Conservation (phyloP, 2,797 vertebrate species). For the Nyctalus aviator region DNA sequence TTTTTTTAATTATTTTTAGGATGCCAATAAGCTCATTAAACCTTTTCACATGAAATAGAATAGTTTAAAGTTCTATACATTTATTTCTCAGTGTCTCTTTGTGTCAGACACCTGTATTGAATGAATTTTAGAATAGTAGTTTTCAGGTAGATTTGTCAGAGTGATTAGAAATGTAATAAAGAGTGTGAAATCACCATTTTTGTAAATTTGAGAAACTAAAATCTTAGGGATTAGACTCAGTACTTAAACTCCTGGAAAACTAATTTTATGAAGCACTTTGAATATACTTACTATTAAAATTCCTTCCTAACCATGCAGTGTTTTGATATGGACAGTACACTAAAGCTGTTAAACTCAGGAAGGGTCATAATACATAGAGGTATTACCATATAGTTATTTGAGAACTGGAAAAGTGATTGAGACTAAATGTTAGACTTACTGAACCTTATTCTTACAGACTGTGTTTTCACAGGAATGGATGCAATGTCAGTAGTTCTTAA, state of each 20-base stretch:
- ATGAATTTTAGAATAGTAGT: conserved; percentile 58
- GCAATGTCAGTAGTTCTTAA: conserved; percentile 6
- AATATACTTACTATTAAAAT: not conserved
- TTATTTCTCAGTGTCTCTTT: conserved; percentile 46
- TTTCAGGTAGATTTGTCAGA: conserved; percentile 39
- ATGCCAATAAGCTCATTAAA: not conserved
- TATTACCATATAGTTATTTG: not conserved
- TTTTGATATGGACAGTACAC: not conserved
- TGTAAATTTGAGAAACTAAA: conserved; percentile 6
- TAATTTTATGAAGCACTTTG: conserved; percentile 45
- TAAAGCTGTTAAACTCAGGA: not conserved
- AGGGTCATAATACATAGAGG: not conserved
- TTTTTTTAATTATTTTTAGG: not conserved
- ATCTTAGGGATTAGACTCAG: not conserved
- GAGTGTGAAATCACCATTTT: conserved; percentile 23
- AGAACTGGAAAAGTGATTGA: conserved; percentile 27
- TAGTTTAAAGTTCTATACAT: not conserved
- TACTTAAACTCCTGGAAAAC: conserved; percentile 24
- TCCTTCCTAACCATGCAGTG: not conserved
- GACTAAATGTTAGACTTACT: conserved; percentile 27
- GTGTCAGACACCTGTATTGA: not conserved
- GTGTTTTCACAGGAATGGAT: not conserved
- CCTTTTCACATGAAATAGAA: conserved; percentile 43
- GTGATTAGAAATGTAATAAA: conserved; percentile 21
- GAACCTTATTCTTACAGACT: not conserved